Base-by-base conservation (phyloP, 2,888 invertebrate species). In the Pemphredon lugubris region DNA sequence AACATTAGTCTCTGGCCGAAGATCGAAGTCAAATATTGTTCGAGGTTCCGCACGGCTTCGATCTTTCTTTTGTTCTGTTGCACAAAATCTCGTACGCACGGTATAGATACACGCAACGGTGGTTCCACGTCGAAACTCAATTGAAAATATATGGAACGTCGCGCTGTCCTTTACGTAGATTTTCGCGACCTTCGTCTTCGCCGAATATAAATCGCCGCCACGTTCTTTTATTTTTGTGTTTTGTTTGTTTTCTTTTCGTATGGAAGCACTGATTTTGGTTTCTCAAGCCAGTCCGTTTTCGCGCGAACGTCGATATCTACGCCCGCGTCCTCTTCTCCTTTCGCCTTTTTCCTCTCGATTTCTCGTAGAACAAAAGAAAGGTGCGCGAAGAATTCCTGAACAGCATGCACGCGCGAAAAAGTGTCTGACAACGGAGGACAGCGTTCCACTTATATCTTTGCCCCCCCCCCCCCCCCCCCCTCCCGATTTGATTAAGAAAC, bases 241-340 rank as follows among this genome's bases (percentile, higher is more conserved):
- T 26, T 26, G 3, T 55, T 47, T 64, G 64, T 7, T 5, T 26
- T 26, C 7, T 26, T 26, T 7, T 71, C 57, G 60, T 73, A 60
- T 79, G 79, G 79, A 79, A 79, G 79, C 79, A 79, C 81, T 79
- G 81, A 79, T 80, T 80, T 78, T 60, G 2, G 42, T 55, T 67
- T 23, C 51, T 47, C 40, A 63, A 47, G 58, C 58, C 61, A 42
- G 58, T 59, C 14, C 45, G 14, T 20, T 39, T 39, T 40, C 18
- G 30, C 51, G 40, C 7, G 16, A 34, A 48, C 14, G 13, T 14
- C 16, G 42, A 16, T 13, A 21, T 20, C 39, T n/a, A n/a, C n/a
- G 20, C 7, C 34, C 37, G 11, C 30, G n/a, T n/a, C n/a, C 21
- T 23, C 20, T 37, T 14, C 39, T 48, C 32, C 34, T 7, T 7